Conservation (phyloP, 2,113 vertebrate species). For the Carassius auratus region DNA sequence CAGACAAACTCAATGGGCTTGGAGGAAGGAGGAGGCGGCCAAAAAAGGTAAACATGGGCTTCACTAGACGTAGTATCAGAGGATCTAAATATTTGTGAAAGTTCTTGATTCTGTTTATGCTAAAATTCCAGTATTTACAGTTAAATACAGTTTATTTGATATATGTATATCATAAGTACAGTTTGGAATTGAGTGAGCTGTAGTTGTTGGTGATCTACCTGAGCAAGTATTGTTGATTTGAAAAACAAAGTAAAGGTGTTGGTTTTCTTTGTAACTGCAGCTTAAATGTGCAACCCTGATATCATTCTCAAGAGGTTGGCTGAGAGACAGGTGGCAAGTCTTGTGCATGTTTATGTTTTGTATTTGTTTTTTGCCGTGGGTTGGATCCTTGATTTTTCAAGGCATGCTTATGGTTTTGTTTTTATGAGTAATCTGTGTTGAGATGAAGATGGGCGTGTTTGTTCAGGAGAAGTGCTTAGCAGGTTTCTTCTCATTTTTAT, state of each 20-base stretch:
- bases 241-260: background rate
- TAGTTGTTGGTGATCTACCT: background rate
- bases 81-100: background rate
- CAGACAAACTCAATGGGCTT: constrained; percentile 85
- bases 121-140: background rate
- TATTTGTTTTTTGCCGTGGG: background rate
- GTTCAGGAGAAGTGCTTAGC: constrained; percentile 45
- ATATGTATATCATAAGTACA: too few relatives aligned
- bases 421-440: background rate
- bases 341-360: background rate
- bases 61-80: background rate
- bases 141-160: background rate
- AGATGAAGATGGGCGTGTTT: constrained; percentile 7
- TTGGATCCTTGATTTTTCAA: background rate
- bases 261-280: background rate
- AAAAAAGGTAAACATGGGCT: constrained; percentile 83
- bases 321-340: background rate
- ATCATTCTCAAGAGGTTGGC: background rate
- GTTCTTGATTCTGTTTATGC: background rate
- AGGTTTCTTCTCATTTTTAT: constrained; percentile 43
- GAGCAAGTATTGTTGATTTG: background rate
- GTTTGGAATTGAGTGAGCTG: background rate
- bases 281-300: background rate
- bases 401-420: background rate
- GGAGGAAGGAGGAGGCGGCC: constrained; percentile 86